Evolutionary conservation across 92 coral and sea anemone genomes (phyloP), one percentile per base, ranked within the genome.

Genomic region (Phenganax subtilis): DNA sequence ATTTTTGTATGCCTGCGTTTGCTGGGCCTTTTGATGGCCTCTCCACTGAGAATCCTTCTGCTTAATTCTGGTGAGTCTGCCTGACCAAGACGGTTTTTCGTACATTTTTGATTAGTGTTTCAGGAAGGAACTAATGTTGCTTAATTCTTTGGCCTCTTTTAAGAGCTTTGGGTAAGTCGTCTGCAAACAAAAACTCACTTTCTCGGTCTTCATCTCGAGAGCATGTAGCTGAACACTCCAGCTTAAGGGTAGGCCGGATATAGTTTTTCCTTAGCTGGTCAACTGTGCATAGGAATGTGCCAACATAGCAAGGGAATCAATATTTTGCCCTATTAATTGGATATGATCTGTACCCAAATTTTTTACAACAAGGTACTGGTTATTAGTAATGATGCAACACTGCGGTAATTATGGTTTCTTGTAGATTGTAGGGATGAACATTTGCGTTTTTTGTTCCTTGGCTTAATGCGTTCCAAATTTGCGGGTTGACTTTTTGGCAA

Each of bases 171-270:
- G 87, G 61, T 51, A 84, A 54, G 27, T 76, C 85, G 80, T 80
- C 54, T 2, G 85, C 87, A 80, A 80, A 80, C 31, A 85, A 54
- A 20, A 57, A 55, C 37, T 81, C 44, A 64, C 88, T 81, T 17
- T 51, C 75, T 44, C 30, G 86, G 14, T 31, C 10, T 12, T 83
- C 81, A 0, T 75, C 71, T 8, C 27, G 12, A n/a, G 53, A 3
- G 57, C 86, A 74, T n/a, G 75, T 73, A 3, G 82, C 72, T 55
- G 56, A 61, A 71, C 55, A 83, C 55, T 83, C 72, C 8, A 2
- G 12, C 52, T 72, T 83, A 11, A 73, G 47, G 1, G 81, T 56
- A 9, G 86, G 86, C 55, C 52, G 74, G 51, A 82, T 72, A 73
- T 81, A 82, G 0, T 82, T 67, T 47, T 37, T 51, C 68, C 85